A percentile compares a stretch with the other conserved stretches of the same genome.
Evolutionary conservation across 35 echinoderm and acorn worm species (phyloP).

Genomic region (Heliocidaris erythrogramma): DNA sequence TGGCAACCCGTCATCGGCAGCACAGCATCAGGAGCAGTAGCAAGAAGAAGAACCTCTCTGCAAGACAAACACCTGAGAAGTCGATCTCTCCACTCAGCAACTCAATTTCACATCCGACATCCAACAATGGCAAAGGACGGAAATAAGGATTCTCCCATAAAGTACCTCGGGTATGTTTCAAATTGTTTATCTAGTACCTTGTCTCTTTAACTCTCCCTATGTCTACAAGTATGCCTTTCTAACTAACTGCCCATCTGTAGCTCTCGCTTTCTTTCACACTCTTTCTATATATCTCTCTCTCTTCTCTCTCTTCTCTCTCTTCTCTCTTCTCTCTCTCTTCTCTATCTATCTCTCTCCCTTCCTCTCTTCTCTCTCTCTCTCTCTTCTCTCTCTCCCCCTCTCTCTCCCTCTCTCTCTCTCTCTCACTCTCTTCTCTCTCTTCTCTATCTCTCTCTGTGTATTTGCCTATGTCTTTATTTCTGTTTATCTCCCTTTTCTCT

Average conservation of each 20-base stretch:
- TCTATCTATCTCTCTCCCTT: neutral
- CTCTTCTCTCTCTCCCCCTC: neutral
- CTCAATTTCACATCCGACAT: neutral
- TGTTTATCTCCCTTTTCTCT: neutral
- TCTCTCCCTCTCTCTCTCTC: too few relatives aligned
- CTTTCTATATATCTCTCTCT: too few relatives aligned
- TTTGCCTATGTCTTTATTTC: neutral
- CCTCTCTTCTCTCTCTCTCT: too few relatives aligned
- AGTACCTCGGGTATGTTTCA: constrained; percentile 1
- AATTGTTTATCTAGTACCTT: neutral
- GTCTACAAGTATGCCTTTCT: neutral
- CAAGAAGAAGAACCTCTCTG: neutral
- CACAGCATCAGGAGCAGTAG: neutral
- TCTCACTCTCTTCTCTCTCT: neutral
- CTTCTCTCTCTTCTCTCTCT: neutral
- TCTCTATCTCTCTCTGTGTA: neutral
- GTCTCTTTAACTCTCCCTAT: neutral
- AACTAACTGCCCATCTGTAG: neutral
- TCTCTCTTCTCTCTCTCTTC: neutral
- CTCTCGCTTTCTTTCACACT: neutral
- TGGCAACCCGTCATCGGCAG: neutral
- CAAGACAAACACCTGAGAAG: neutral
- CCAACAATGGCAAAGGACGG: neutral
- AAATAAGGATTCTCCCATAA: neutral
- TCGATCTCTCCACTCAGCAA: neutral